These are phyloP conservation scores for Coregonus clupeaformis DNA, from an alignment of 2,113 vertebrate genomes.

Conservation along the genomic window DNA sequence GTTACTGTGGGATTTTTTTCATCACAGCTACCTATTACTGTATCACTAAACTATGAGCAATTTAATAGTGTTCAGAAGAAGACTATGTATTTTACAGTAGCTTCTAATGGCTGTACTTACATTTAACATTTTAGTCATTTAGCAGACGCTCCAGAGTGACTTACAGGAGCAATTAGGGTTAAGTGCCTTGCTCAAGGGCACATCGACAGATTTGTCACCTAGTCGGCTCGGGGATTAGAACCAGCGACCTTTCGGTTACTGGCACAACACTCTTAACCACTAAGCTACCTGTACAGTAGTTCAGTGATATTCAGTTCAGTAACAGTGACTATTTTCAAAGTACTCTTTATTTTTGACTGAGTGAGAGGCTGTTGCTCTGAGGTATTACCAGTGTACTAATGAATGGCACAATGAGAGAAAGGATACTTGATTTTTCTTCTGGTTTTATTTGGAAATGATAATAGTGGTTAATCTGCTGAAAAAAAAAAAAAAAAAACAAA, in stretches of 20 bases:
- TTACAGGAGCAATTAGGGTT: no score
- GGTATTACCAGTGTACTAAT: slow-evolving; percentile 38
- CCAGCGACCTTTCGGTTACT: no score
- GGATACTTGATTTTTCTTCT: slow-evolving; percentile 39
- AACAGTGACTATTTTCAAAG: slow-evolving; percentile 21
- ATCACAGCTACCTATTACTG: slow-evolving; percentile 41
- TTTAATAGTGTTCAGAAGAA: slow-evolving; percentile 33
- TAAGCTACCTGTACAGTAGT: slow-evolving; percentile 20
- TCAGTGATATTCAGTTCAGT: not conserved
- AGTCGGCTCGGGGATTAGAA: no score
- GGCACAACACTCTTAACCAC: no score
- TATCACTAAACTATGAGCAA: slow-evolving; percentile 38
- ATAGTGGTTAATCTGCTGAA: slow-evolving; percentile 35
- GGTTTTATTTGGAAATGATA: slow-evolving; percentile 55
- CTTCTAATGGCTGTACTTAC: slow-evolving; percentile 21
- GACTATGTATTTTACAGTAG: slow-evolving; percentile 14
- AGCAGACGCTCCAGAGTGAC: no score
- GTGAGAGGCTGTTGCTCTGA: slow-evolving; percentile 14
- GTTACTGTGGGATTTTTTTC: slow-evolving; percentile 19
- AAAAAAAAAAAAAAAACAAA: slow-evolving; percentile 19
- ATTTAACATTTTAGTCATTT: no score
- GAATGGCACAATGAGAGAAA: slow-evolving; percentile 18
- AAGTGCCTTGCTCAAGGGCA: no score
- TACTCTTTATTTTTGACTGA: slow-evolving; percentile 34
- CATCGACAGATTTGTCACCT: no score